These are phyloP conservation scores for Rousettus madagascariensis DNA, from an alignment of 2,797 vertebrate species.

Conservation along the genomic window DNA sequence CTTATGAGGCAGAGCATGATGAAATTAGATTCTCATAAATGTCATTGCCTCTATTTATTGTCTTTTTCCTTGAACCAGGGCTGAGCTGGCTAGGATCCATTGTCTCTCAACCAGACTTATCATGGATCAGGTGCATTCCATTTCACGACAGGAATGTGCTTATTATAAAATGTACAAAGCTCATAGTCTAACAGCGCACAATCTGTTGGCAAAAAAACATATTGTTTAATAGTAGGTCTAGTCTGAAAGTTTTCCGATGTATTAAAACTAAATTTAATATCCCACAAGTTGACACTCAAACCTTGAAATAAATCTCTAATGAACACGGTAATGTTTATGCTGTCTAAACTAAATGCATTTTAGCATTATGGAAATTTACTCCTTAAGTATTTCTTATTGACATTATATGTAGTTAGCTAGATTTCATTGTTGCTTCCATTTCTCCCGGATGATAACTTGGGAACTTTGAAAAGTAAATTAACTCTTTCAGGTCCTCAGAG, in stretches of 20 bases:
- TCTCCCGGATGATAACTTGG: not conserved
- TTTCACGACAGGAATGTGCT: conserved; percentile 85
- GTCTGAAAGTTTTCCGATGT: conserved; percentile 45
- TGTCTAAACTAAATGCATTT: conserved; percentile 41
- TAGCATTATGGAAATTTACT: not conserved
- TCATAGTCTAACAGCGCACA: conserved; percentile 72
- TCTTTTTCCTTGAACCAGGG: conserved; percentile 83
- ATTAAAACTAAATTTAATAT: conserved; percentile 71
- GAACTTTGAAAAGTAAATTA: conserved; percentile 10
- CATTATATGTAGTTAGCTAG: not conserved
- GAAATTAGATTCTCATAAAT: conserved; percentile 85
- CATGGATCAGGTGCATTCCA: conserved; percentile 83
- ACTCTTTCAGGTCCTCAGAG: conserved; percentile 43
- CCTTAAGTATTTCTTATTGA: conserved; percentile 13
- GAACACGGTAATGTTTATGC: not conserved
- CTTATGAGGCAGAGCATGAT: conserved; percentile 74
- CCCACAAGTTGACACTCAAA: conserved; percentile 53
- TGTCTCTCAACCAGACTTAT: conserved; percentile 85
- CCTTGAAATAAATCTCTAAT: conserved; percentile 45
- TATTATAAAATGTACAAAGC: conserved; percentile 77
- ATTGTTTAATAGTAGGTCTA: conserved; percentile 62
- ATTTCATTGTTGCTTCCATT: conserved; percentile 53
- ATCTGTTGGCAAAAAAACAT: conserved; percentile 69
- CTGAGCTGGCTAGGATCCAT: conserved; percentile 81
- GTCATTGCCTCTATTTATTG: conserved; percentile 83